Evolutionary conservation across 2,113 vertebrate species (phyloP).

Genomic region (Oenanthe melanoleuca): DNA sequence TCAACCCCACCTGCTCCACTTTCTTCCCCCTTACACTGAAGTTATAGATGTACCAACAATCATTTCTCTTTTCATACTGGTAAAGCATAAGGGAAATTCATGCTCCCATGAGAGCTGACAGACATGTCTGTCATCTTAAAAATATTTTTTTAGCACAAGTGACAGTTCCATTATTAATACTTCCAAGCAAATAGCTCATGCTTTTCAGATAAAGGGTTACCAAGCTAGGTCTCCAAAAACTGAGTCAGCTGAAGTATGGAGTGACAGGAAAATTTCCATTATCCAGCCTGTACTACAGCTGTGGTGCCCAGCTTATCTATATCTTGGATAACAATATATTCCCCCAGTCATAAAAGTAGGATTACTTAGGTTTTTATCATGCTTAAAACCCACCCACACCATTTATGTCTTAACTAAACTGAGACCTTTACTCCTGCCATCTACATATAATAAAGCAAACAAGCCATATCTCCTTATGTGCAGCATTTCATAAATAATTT

Average conservation of each 20-base stretch:
- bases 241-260: background rate
- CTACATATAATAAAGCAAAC: background rate
- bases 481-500: conserved; percentile 52
- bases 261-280: background rate
- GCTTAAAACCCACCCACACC: background rate
- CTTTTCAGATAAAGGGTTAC: background rate
- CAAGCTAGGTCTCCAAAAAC: background rate
- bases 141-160: background rate
- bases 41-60: background rate
- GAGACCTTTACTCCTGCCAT: background rate
- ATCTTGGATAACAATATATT: background rate
- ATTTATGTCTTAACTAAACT: background rate
- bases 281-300: background rate
- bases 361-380: background rate
- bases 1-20: background rate
- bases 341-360: background rate
- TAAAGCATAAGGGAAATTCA: background rate
- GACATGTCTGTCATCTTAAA: background rate
- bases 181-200: background rate
- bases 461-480: background rate
- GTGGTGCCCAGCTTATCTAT: too few relatives aligned
- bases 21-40: background rate
- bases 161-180: background rate
- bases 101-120: background rate
- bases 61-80: background rate